A percentile compares a stretch with the other conserved stretches of the same genome.
Conservation (phyloP, 2,888 invertebrate genomes). For the Branchipolynoe longqiensis region DNA sequence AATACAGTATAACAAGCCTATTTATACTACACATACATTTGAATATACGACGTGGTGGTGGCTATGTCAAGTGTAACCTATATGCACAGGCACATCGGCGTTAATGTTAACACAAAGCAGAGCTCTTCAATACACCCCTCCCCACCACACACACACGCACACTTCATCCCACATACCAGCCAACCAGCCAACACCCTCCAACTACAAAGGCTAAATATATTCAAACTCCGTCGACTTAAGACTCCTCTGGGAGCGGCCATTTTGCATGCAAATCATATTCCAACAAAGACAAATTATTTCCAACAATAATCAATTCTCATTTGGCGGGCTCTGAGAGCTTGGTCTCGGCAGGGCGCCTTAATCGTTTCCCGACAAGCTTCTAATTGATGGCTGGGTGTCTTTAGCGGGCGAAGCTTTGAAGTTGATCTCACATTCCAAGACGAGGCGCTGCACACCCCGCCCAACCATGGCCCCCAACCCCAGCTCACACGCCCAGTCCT, state of each 20-base stretch:
- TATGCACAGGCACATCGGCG: too few species aligned
- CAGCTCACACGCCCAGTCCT: conserved; percentile 22
- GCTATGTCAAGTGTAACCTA: too few species aligned
- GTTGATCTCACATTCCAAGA: conserved; percentile 48
- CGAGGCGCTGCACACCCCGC: too few species aligned
- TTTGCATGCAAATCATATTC: conserved; percentile 55
- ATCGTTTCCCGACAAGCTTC: conserved; percentile 54
- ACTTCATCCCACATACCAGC: too few species aligned
- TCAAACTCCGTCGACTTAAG: conserved; percentile 32
- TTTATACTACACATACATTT: too few species aligned
- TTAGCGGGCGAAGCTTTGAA: conserved; percentile 41
- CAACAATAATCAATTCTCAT: conserved; percentile 55
- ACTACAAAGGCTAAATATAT: conserved; percentile 30
- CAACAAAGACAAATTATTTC: conserved; percentile 51
- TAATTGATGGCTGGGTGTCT: conserved; percentile 50
- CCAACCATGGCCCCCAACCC: too few species aligned
- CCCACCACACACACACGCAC: too few species aligned
- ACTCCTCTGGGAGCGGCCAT: conserved; percentile 27
- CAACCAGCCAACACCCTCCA: too few species aligned
- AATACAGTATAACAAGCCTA: too few species aligned
- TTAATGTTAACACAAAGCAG: too few species aligned
- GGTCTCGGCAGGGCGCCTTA: conserved; percentile 8
- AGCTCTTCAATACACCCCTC: too few species aligned
- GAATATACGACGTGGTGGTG: too few species aligned
- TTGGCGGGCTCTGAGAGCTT: conserved; percentile 27